Base-by-base conservation (phyloP, 2,888 invertebrate species). In the Ochropacha duplaris region DNA sequence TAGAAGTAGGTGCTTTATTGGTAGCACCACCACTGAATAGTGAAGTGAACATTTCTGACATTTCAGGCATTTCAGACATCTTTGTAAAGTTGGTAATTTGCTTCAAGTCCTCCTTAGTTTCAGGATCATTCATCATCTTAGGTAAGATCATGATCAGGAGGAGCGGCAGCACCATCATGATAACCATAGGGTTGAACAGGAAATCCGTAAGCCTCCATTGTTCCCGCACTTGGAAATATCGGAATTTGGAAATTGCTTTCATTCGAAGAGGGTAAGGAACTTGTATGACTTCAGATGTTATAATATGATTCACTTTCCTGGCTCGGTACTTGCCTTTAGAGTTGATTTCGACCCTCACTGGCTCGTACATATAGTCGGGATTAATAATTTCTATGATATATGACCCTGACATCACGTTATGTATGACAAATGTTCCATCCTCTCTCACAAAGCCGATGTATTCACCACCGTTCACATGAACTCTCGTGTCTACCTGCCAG, bases 161-260 rank as follows among this genome's bases (percentile, higher is more conserved):
- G 31, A 99, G 90, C 0, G 99, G 99, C 65, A 99, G 84, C 22
- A 99, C 95, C 99, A 99, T 99, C 97, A 99, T 99, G 63, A 99
- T 94, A 5, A 99, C 97, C 99, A 99, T 99, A 2, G 99, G 99
- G 86, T 97, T 99, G 86, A 99, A 97, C 34, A 99, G 87, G 87
- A 99, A 97, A 91, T 99, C 99, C 0, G 99, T 99, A 12, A 99
- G 93, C 79, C 99, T 95, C 99, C 99, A 99, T 80, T 99, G 98
- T 83, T 99, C 99, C 51, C 99, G 93, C 19, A 96, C 93, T 93
- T 99, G 98, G 92, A 99, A 99, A 89, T 97, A 98, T 70, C 96
- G 95, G 71, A 96, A 96, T 69, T 95, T 96, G 14, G 96, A 96
- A 22, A 97, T 80, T 0, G 98, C 95, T 79, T 97, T 97, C 92